Base-by-base conservation (phyloP, 2,113 vertebrate species). In the Eulemur rufifrons region DNA sequence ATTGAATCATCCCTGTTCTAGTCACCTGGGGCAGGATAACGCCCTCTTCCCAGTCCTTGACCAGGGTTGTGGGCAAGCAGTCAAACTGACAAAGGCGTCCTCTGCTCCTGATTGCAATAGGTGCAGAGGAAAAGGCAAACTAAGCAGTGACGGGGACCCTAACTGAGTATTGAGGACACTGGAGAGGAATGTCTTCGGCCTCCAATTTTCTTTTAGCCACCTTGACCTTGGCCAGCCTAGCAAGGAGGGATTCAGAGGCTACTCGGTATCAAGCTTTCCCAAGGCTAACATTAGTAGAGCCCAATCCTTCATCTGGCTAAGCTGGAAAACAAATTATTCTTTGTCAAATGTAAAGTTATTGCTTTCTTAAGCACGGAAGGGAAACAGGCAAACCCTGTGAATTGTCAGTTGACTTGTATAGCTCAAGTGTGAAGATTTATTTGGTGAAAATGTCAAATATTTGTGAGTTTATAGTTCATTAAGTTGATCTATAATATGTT, bases 241-340 rank as follows among this genome's bases (percentile, higher is more conserved):
- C 29, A 45, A 87, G 37, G 15, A 85, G 6, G 42, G 20, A 78
- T 87, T 66, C 86, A 39, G 78, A 88, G 32, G 45, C 15, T 80
- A 12, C 52, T 95, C n/a, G 13, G 5, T 47, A 37, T 88, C n/a
- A 52, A 9, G 25, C 54, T 83, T 83, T 68, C 83, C 66, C 59
- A 69, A 42, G 39, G 17, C 27, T 91, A 69, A 73, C n/a, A 29
- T 56, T 59, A 59, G 11, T 42, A 34, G 69, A 73, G 34, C 82
- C n/a, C 56, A 68, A 25, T 77, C 59, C 87, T 91, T 78, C 54
- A 74, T 11, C 42, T 45, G 68, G 66, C 29, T 63, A 29, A 83
- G 23, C 13, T 11, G 27, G 56, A 77, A 87, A 88, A 94, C 85
- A 96, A 92, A 64, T 66, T 86, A 54, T 45, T 95, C 93, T 88